Evolutionary conservation across 1,140 invertebrate genomes (phyloP), one percentile per base, ranked within the genome.

Genomic region (Popillia japonica): DNA sequence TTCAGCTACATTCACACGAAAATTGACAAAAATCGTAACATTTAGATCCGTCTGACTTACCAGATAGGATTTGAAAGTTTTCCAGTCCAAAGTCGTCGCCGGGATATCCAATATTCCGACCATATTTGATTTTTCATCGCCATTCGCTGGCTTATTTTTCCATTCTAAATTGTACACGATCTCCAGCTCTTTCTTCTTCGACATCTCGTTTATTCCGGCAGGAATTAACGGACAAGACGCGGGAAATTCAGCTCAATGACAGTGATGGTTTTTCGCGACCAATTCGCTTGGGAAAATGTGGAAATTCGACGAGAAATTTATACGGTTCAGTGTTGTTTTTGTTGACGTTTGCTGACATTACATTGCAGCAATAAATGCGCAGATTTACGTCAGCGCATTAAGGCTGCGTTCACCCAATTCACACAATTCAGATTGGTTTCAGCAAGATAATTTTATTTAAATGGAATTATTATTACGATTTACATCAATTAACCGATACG

Each of bases 11-110:
- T 77, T 55, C 40, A 68, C 42, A 80, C 11, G 27, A n/a, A n/a
- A 61, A 78, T 22, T 27, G 11, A 55, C 10, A 68, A 68, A 14
- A 68, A 27, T 20, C 23, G 10, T 3, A 68, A 14, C 17, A 23
- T 2, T 0, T 14, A 20, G 1, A 20, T n/a, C 17, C 23, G 9
- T 27, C n/a, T n/a, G n/a, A 76, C 76, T 84, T 82, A 87, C 87
- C 81, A 87, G 78, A 79, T 87, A 87, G 6, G 85, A 85, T 81
- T 87, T 87, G 75, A 87, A 87, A 64, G 81, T 83, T 76, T 84
- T 80, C 81, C 83, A 87, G 81, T 85, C 84, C 11, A 86, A 78
- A 17, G 85, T 86, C 8, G 85, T 84, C 11, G 86, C 79, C 8
- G 84, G 83, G 14, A 84, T 84, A 75, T 87, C 87, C 76, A 83